Evolutionary conservation across 92 coral and sea anemone genomes (phyloP), one percentile per base, ranked within the genome.

Genomic region (Bergia sp.): DNA sequence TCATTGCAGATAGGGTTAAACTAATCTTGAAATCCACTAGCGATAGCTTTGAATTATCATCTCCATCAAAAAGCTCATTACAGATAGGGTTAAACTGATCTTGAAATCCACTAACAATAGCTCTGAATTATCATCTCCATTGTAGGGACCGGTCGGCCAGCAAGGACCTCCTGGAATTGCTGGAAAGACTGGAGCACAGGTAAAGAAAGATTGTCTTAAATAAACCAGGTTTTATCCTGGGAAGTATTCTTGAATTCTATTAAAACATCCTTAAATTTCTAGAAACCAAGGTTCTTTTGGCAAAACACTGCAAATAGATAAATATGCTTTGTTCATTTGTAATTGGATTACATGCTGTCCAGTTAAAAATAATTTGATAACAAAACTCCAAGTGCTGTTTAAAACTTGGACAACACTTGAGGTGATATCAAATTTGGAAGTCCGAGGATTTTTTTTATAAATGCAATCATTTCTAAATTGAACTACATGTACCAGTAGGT

Each of bases 121-220:
- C 7, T 18, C 6, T 61, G 29, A 18, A 18, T 16, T 61, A 7
- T 18, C 6, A 61, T 61, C 29, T 61, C 29, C 69, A 20, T 18
- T 61, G 23, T 61, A 80, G 85, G 85, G 85, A 53, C 45, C 85
- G 11, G 36, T 29, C 16, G 85, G 85, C 20, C 23, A 66, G 64
- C 69, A 53, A 38, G 85, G 85, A 80, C 85, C 85, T 12, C 72
- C 85, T 12, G 85, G 85, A 55, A 53, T 80, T 39, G 45, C 72
- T 80, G 85, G 85, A 57, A 80, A 55, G 21, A 37, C 49, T 13
- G 85, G 85, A 80, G 40, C 41, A 57, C 11, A 13, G 41, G 85
- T 80, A 57, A 80, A 21, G 45, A 55, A n/a, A 29, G 29, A 18
- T 61, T 15, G 66, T 57, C 66, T 47, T 1, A 7, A 57, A 1